Evolutionary conservation across 2,888 invertebrate species (phyloP), one percentile per base, ranked within the genome.

Genomic region (Ametastegia equiseti): DNA sequence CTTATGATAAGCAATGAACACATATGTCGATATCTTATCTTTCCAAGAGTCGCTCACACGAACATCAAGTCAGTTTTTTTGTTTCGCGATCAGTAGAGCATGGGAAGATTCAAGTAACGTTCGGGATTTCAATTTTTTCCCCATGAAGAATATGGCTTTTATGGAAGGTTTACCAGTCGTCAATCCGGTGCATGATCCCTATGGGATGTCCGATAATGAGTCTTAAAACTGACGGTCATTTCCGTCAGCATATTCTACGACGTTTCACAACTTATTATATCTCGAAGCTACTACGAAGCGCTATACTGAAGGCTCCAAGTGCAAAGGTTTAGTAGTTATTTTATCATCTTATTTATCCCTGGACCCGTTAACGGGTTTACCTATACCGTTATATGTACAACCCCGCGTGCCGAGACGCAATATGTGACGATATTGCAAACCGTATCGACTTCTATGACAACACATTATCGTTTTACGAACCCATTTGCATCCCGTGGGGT

Each of bases 401-500:
- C 19, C 36, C 9, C 54, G 33, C 19, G 36, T 6, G 36, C 13
- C 36, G 9, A 36, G 19, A 15, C 36, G 54, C 9, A 13, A 30
- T 75, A 54, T 36, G 4, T n/a, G 45, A 54, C 27, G 15, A 45
- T 71, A 71, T 45, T 47, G 47, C 45, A n/a, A n/a, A 50, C 36
- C 54, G 19, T 36, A 36, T 23, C 7, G 54, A 75, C 27, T 75
- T 54, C 23, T 54, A 30, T 50, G 54, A 54, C 54, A 75, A 54
- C 19, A 50, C 54, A 54, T 75, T 54, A 75, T 36, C 75, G 19
- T 75, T 75, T 50, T 54, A 75, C 36, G 71, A 30, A 23, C 15
- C 75, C 75, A 75, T 75, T 75, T 75, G 75, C 75, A 75, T 75
- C 75, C 75, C 75, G 50, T 75, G 81, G 84, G 65, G 67, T 84